Conservation (phyloP, 2,888 invertebrate species). For the Mythimna ferrago region DNA sequence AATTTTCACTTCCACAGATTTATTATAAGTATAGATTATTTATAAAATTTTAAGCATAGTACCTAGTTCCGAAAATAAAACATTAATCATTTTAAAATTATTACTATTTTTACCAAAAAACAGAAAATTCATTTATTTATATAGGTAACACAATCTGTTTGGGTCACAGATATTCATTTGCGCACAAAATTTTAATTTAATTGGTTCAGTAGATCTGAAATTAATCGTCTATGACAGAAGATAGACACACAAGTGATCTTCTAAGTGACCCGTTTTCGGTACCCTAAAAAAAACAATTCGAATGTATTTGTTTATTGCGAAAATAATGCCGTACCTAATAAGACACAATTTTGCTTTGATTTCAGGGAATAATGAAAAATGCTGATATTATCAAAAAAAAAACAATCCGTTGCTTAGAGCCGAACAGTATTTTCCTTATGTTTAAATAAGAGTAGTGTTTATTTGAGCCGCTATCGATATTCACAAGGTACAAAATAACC, state of each 20-base stretch:
- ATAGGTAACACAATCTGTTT: background rate
- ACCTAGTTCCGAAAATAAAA: no score
- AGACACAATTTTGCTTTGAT: slow-evolving; percentile 9
- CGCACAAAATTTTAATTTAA: background rate
- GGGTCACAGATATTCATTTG: background rate
- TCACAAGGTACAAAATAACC: slow-evolving; percentile 75
- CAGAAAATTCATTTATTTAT: no score
- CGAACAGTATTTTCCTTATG: background rate
- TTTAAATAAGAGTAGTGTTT: slow-evolving; percentile 21
- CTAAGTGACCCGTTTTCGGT: background rate
- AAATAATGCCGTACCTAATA: slow-evolving; percentile 15
- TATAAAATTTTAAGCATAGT: no score
- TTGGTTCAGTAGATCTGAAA: background rate
- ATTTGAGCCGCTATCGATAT: slow-evolving; percentile 55
- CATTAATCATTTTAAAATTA: no score
- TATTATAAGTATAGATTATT: no score
- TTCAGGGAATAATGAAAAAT: background rate
- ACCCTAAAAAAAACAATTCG: background rate
- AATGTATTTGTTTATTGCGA: slow-evolving; percentile 13
- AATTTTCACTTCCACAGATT: no score
- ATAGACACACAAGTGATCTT: no score
- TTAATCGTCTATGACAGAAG: background rate
- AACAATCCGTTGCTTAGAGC: background rate
- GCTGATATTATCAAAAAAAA: slow-evolving; percentile 2
- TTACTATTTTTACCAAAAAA: no score